These are phyloP conservation scores for Sebastes iracundus DNA, from an alignment of 2,797 vertebrate species.

Conservation along the genomic window DNA sequence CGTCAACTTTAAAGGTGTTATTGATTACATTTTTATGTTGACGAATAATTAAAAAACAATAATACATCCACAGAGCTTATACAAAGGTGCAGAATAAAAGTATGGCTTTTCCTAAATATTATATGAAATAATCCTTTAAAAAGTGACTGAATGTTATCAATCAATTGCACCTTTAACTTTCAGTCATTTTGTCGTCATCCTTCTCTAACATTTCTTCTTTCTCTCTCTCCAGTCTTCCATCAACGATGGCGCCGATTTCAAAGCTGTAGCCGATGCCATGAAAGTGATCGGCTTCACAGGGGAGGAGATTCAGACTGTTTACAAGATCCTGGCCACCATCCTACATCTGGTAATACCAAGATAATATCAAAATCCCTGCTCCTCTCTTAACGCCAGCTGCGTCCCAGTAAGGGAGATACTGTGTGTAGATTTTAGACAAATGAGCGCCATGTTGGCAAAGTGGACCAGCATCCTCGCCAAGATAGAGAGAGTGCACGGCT, in stretches of 20 bases:
- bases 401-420: not conserved
- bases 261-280: conserved; percentile 96
- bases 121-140: too few relatives aligned
- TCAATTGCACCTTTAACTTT: not conserved
- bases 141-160: too few relatives aligned
- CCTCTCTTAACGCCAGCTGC: not conserved
- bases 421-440: not conserved
- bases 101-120: too few relatives aligned
- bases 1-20: not conserved
- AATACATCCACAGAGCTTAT: too few relatives aligned
- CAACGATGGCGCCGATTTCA: conserved; percentile 92
- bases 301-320: conserved; percentile 95
- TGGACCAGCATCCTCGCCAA: not conserved
- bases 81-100: too few relatives aligned
- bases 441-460: not conserved
- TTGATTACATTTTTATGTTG: too few relatives aligned
- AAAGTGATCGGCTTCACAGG: conserved; percentile 96
- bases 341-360: conserved; percentile 90
- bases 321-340: conserved; percentile 94
- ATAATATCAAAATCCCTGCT: not conserved
- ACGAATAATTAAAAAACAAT: too few relatives aligned
- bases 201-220: not conserved
- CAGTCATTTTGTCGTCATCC: not conserved
- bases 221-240: conserved; percentile 86
- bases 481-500: not conserved